Conservation (phyloP, 1,140 invertebrate species). For the Halotydeus destructor region DNA sequence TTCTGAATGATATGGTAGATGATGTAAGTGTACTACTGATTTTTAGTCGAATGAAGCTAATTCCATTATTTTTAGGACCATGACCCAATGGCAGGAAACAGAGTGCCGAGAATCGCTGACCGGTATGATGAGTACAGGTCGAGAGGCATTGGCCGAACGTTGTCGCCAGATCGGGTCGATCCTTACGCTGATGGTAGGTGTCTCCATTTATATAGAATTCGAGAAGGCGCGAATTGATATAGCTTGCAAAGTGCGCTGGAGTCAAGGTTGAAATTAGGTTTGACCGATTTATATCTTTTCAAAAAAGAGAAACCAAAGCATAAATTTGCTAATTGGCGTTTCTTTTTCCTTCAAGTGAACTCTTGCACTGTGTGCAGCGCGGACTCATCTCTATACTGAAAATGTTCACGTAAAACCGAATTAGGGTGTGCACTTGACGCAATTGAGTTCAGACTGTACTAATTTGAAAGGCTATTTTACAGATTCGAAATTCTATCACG, state of each 20-base stretch:
- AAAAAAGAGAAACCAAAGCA: conserved; percentile 3
- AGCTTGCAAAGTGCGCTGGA: background rate
- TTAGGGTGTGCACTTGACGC: too few relatives aligned
- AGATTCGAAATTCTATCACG: too few relatives aligned
- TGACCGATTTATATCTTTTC: conserved; percentile 6
- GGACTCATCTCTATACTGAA: too few relatives aligned
- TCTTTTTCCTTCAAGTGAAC: background rate
- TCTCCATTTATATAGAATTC: conserved; percentile 18
- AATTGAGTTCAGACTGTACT: too few relatives aligned
- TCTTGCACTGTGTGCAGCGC: too few relatives aligned
- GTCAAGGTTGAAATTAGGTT: conserved; percentile 2
- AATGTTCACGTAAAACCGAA: too few relatives aligned
- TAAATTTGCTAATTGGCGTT: conserved; percentile 5
- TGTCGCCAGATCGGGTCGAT: conserved; percentile 87
- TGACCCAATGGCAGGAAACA: conserved; percentile 86
- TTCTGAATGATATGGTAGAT: conserved; percentile 69
- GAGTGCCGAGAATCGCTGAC: conserved; percentile 63
- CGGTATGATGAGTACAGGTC: conserved; percentile 89
- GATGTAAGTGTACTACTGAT: conserved; percentile 20
- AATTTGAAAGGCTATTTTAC: too few relatives aligned
- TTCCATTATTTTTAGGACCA: conserved; percentile 42
- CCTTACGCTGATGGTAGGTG: conserved; percentile 87
- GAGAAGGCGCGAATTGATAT: background rate
- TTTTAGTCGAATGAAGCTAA: background rate
- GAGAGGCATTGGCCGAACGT: conserved; percentile 62